These are phyloP conservation scores for Drosophila paramelanica DNA, from an alignment of 2,888 invertebrate genomes.

Conservation along the genomic window DNA sequence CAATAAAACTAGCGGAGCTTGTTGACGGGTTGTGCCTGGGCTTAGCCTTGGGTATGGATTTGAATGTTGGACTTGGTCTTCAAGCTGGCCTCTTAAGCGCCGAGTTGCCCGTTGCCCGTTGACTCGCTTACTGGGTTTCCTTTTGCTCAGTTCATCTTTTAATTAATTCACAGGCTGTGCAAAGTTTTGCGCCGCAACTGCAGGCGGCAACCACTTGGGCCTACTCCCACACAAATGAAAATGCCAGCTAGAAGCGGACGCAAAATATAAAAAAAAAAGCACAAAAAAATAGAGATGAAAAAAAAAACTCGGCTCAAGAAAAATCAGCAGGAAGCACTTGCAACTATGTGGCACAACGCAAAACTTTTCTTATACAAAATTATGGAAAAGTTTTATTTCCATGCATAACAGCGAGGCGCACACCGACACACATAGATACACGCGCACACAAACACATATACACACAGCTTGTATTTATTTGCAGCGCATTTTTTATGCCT, in stretches of 20 bases:
- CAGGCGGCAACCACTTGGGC: constrained; percentile 71
- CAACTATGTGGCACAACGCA: constrained; percentile 77
- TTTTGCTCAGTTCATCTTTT: constrained; percentile 76
- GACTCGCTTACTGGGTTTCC: constrained; percentile 47
- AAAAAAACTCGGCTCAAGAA: constrained; percentile 50
- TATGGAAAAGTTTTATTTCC: constrained; percentile 78
- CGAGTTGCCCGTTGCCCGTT: constrained; percentile 37
- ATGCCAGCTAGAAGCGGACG: constrained; percentile 31
- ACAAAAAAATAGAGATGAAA: constrained; percentile 4
- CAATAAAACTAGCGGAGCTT: constrained; percentile 47
- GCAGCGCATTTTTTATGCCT: constrained; percentile 52
- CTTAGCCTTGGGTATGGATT: constrained; percentile 6
- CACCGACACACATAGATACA: constrained; percentile 35
- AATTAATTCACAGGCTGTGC: constrained; percentile 75
- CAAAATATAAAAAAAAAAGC: constrained; percentile 21
- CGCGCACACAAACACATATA: constrained; percentile 18
- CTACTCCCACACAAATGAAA: constrained; percentile 66
- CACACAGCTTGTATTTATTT: constrained; percentile 54
- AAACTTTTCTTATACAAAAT: constrained; percentile 80
- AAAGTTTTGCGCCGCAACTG: constrained; percentile 66
- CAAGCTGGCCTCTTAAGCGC: constrained; percentile 16
- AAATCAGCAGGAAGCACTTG: constrained; percentile 75
- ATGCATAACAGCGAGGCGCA: constrained; percentile 64
- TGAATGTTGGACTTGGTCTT: constrained; percentile 3
- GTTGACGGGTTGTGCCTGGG: constrained; percentile 32